phyloP scores from a whole-genome alignment of 2,888 invertebrate species.

The Saturnia japonica region DNA sequence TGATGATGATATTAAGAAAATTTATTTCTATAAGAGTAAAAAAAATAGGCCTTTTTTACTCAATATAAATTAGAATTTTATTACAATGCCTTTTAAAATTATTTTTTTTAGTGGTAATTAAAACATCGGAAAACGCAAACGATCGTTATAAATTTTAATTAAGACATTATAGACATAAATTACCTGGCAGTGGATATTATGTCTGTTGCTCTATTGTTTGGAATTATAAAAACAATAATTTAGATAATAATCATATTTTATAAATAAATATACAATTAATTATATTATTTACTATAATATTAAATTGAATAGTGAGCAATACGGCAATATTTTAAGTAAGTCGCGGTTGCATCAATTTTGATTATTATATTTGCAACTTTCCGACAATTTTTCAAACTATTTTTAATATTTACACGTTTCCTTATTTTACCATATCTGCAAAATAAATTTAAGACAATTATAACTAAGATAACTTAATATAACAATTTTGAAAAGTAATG shows the following conservation, averaged over 20 bases:
- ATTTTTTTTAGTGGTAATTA: background rate
- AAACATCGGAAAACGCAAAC: background rate
- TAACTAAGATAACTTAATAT: too few species aligned
- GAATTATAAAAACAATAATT: background rate
- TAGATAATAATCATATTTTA: background rate
- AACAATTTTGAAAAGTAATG: constrained; percentile 21
- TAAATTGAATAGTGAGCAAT: constrained; percentile 11
- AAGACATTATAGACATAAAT: background rate
- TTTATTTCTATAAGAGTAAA: background rate
- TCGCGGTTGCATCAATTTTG: background rate
- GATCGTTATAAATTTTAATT: background rate
- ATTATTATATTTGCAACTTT: background rate
- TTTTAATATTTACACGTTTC: background rate
- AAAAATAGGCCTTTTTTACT: background rate
- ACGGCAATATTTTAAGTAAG: background rate
- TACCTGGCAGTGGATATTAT: constrained; percentile 56
- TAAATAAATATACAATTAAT: constrained; percentile 1
- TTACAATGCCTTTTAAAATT: too few species aligned
- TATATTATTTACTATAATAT: background rate
- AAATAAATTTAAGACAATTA: background rate
- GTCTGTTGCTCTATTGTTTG: constrained; percentile 13
- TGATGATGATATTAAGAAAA: too few species aligned
- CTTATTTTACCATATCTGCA: background rate
- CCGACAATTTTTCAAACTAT: background rate
- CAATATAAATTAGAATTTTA: background rate